A percentile compares a stretch with the other conserved stretches of the same genome.
Conservation (phyloP, 2,113 vertebrate genomes). For the Trogon melanurus region DNA sequence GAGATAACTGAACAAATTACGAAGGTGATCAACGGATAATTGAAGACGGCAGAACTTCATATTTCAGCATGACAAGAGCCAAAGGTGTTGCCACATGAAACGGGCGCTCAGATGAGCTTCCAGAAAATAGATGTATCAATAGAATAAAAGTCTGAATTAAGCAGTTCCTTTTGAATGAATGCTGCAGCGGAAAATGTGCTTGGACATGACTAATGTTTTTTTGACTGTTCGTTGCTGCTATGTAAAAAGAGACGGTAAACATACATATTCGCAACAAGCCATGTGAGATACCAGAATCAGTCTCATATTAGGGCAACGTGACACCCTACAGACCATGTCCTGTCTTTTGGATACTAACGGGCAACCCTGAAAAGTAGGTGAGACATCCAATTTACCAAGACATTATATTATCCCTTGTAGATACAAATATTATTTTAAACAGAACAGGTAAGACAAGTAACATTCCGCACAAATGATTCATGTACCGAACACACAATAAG, state of each 20-base stretch:
- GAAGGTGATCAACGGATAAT: background rate
- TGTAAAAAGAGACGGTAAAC: background rate
- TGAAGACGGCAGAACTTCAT: background rate
- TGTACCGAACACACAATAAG: background rate
- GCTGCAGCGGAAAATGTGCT: background rate
- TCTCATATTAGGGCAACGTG: background rate
- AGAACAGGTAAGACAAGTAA: background rate
- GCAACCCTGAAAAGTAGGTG: background rate
- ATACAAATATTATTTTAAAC: background rate
- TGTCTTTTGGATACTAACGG: background rate
- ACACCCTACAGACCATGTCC: background rate
- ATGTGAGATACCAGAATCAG: background rate
- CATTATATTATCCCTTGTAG: background rate
- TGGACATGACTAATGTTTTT: background rate
- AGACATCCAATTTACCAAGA: background rate
- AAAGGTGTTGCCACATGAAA: background rate
- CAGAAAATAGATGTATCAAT: background rate
- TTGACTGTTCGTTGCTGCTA: background rate
- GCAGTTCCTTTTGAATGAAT: background rate
- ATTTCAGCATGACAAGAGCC: background rate
- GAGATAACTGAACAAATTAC: background rate
- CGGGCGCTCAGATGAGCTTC: background rate
- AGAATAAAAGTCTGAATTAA: background rate
- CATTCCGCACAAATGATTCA: background rate
- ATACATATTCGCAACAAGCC: background rate